phyloP scores from a whole-genome alignment of 2,888 invertebrate genomes.

The Brachylomia viminalis region DNA sequence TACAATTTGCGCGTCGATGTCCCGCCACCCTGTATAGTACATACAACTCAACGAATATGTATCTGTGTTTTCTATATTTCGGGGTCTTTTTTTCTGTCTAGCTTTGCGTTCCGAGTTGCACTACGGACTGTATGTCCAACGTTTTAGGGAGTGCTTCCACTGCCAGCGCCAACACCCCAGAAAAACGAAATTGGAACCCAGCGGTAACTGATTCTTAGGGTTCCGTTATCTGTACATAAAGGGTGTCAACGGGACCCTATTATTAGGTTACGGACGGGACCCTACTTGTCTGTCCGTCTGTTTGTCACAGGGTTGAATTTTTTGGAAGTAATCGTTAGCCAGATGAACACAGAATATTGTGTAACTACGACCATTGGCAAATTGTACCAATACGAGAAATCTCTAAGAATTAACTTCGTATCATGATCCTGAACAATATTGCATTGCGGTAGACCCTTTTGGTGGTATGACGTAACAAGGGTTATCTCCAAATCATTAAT shows the following conservation, averaged over 20 bases:
- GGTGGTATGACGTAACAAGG: no score
- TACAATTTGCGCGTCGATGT: no score
- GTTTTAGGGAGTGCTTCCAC: constrained; percentile 36
- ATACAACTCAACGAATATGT: background rate
- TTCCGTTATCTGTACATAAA: background rate
- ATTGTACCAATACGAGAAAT: no score
- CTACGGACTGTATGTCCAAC: constrained; percentile 32
- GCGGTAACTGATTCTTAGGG: constrained; percentile 26
- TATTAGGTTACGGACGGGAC: background rate
- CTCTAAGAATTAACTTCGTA: no score
- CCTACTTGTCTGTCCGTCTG: background rate
- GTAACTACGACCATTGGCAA: background rate
- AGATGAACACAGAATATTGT: background rate
- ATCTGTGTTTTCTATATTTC: background rate
- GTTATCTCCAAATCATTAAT: background rate
- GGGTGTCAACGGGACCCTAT: background rate
- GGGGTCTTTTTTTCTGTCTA: constrained; percentile 25
- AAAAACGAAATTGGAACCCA: background rate
- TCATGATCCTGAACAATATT: no score
- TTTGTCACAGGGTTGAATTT: background rate
- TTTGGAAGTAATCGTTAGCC: background rate
- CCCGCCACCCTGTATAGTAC: no score
- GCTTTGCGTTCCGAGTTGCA: constrained; percentile 28
- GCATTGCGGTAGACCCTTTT: no score
- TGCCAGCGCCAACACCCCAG: constrained; percentile 3